A percentile compares a stretch with the other conserved stretches of the same genome.
phyloP scores from a whole-genome alignment of 2,888 invertebrate genomes.

The Caenorhabditis imperialis region DNA sequence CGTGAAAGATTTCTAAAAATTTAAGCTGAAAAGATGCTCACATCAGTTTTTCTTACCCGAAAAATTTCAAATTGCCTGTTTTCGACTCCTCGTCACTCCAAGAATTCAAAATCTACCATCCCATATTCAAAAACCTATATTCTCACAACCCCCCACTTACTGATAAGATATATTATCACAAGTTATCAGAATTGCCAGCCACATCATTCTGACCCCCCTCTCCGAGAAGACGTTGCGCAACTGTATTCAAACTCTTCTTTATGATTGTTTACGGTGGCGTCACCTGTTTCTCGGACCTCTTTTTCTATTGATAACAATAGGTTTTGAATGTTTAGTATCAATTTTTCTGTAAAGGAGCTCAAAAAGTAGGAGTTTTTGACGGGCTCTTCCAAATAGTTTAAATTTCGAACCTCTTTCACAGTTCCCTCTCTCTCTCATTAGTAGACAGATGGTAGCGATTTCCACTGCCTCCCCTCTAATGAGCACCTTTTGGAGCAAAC shows the following conservation, averaged over 20 bases:
- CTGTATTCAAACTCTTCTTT: constrained; percentile 23
- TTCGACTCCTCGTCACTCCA: too few species aligned
- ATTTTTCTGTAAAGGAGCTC: neutral
- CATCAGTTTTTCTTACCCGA: too few species aligned
- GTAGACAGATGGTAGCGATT: constrained; percentile 6
- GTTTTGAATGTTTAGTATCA: neutral
- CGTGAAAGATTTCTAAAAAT: too few species aligned
- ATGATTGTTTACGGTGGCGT: constrained; percentile 23
- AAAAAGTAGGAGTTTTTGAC: too few species aligned
- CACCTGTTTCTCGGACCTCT: constrained; percentile 1
- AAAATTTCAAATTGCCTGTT: too few species aligned
- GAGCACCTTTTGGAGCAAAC: constrained; percentile 21
- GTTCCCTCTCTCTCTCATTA: constrained; percentile 11
- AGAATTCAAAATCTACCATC: too few species aligned
- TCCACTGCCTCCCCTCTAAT: constrained; percentile 5
- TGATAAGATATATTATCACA: constrained; percentile 23
- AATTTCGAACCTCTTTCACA: neutral
- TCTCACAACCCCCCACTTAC: too few species aligned
- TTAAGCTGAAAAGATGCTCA: too few species aligned
- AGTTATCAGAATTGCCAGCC: constrained; percentile 28
- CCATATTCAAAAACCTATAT: too few species aligned
- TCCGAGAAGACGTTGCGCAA: constrained; percentile 37
- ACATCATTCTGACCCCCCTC: constrained; percentile 20
- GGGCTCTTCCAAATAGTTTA: neutral
- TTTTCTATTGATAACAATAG: neutral